Conservation (phyloP, 2,113 vertebrate species). For the Percopsis transmontana region DNA sequence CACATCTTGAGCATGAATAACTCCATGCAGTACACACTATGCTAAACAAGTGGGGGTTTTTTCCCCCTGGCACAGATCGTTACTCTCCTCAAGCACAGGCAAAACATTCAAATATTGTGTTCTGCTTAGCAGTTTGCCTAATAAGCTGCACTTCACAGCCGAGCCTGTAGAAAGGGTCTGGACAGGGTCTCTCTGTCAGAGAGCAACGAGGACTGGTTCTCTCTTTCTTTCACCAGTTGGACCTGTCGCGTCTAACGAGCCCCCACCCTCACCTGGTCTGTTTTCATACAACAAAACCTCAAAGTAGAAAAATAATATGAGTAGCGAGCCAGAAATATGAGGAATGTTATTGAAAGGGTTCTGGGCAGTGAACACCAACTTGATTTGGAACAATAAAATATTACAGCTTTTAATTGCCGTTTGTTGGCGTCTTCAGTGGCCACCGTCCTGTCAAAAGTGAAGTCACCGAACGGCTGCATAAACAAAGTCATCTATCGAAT, state of each 20-base stretch:
- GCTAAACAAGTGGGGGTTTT: constrained; percentile 43
- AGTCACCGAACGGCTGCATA: background rate
- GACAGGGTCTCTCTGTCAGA: constrained; percentile 75
- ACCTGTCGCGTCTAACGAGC: constrained; percentile 37
- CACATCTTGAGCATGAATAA: constrained; percentile 52
- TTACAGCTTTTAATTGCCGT: background rate
- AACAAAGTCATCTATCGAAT: background rate
- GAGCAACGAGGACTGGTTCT: constrained; percentile 61
- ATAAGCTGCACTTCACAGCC: constrained; percentile 65
- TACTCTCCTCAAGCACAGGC: constrained; percentile 70
- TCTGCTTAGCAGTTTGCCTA: constrained; percentile 77
- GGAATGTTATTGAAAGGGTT: constrained; percentile 20
- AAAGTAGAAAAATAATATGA: constrained; percentile 1
- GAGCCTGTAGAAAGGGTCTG: constrained; percentile 66
- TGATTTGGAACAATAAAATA: constrained; percentile 1
- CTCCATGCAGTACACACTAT: constrained; percentile 47
- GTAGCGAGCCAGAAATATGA: constrained; percentile 26
- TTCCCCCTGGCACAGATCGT: constrained; percentile 71
- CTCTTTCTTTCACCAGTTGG: constrained; percentile 60
- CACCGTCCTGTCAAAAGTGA: background rate
- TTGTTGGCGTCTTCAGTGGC: background rate
- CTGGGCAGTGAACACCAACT: constrained; percentile 12
- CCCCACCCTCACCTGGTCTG: constrained; percentile 62
- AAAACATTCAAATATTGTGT: constrained; percentile 79
- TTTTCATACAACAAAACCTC: constrained; percentile 61